Evolutionary conservation across 2,113 vertebrate genomes (phyloP).

Genomic region (Lonchura striata): DNA sequence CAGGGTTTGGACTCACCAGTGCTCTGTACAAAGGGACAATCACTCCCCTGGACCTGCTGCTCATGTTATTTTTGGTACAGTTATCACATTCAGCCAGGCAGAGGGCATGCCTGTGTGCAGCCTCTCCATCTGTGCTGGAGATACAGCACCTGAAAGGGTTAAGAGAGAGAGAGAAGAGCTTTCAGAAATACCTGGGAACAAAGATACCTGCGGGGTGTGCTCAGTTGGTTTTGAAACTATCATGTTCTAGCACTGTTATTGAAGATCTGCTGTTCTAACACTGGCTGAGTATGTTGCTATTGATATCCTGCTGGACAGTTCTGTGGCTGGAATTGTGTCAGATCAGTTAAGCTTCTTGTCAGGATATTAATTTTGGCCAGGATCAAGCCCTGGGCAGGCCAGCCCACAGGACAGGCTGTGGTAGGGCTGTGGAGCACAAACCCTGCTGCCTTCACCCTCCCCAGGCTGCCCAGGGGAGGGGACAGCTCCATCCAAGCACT

Average conservation of each 20-base stretch:
- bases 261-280: neutral
- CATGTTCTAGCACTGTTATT: neutral
- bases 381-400: neutral
- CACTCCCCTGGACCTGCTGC: neutral
- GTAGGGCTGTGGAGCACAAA: neutral
- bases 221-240: neutral
- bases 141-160: conserved; percentile 1
- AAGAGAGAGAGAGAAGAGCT: neutral
- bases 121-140: neutral
- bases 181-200: conserved; percentile 8
- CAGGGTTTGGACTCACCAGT: neutral
- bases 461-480: neutral
- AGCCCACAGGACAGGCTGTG: neutral
- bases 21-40: neutral
- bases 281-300: neutral
- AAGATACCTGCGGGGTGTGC: neutral
- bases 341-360: neutral
- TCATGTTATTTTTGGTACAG: neutral
- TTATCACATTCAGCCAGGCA: neutral
- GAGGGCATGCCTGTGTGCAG: neutral
- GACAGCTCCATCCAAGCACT: neutral
- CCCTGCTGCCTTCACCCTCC: neutral
- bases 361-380: neutral
- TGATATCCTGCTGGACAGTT: neutral
- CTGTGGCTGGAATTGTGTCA: neutral